Conservation (phyloP, 2,797 vertebrate genomes). For the Epinephelus awoara region DNA sequence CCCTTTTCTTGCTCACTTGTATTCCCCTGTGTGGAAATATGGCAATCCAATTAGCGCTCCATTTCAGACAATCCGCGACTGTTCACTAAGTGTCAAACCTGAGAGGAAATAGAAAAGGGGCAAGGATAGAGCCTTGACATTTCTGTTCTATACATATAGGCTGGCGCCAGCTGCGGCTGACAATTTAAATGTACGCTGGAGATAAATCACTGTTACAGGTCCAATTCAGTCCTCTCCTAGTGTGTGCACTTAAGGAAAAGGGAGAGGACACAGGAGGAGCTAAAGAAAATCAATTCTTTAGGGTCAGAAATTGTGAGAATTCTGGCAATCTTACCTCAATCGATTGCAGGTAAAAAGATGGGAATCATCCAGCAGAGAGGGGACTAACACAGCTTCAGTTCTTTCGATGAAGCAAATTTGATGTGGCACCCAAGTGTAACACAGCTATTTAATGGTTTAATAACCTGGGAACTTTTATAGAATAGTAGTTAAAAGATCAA, state of each 20-base stretch:
- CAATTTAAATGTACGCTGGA: constrained; percentile 27
- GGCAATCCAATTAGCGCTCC: constrained; percentile 80
- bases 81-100: constrained; percentile 44
- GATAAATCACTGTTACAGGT: constrained; percentile 52
- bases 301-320: constrained; percentile 40
- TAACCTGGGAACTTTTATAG: not conserved
- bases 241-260: constrained; percentile 24
- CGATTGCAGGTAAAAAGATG: constrained; percentile 18
- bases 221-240: constrained; percentile 2
- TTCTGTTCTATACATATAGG: constrained; percentile 30
- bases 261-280: not conserved
- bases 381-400: not conserved
- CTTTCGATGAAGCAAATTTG: constrained; percentile 2
- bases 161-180: constrained; percentile 10
- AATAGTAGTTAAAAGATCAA: constrained; percentile 8
- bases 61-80: constrained; percentile 54
- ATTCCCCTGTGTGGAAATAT: constrained; percentile 71
- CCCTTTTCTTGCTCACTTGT: constrained; percentile 61
- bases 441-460: not conserved
- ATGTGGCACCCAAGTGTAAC: not conserved
- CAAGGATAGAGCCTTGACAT: constrained; percentile 43
- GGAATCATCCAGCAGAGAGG: constrained; percentile 24
- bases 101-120: constrained; percentile 27
- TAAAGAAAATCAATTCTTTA: constrained; percentile 26
- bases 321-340: constrained; percentile 27